Percentiles rank a stretch among this genome's conserved stretches.
phyloP scores from a whole-genome alignment of 2,113 vertebrate species.

The Damaliscus lunatus region DNA sequence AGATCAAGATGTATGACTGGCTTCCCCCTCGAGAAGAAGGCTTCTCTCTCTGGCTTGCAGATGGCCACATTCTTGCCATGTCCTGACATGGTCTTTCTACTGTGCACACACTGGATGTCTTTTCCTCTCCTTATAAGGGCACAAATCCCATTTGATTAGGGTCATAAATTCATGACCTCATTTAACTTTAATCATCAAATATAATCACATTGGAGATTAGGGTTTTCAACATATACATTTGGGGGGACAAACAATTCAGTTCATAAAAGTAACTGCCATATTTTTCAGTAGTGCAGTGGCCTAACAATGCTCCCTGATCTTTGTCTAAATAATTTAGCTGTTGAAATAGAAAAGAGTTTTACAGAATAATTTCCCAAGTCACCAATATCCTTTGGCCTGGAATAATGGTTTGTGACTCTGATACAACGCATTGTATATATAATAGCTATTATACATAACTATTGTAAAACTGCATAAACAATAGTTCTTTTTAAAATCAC shows the following conservation, averaged over 20 bases:
- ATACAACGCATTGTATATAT: neutral
- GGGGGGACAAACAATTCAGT: neutral
- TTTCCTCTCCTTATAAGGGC: neutral
- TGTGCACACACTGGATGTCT: neutral
- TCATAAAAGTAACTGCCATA: neutral
- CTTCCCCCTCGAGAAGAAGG: neutral
- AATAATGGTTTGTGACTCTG: neutral
- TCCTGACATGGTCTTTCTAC: neutral
- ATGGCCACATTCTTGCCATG: neutral
- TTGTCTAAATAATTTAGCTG: neutral
- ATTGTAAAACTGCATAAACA: neutral
- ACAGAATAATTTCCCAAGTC: neutral
- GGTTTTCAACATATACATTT: neutral
- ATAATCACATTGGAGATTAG: neutral
- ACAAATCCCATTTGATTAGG: rapidly evolving
- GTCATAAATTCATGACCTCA: neutral
- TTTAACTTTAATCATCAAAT: neutral
- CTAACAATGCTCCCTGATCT: neutral
- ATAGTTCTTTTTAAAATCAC: neutral
- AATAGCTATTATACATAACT: neutral
- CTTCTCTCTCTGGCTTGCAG: neutral
- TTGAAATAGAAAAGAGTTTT: neutral
- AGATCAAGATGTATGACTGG: neutral
- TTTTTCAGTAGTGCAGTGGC: neutral
- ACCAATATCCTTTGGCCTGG: neutral